These are phyloP conservation scores for Physella acuta DNA, from an alignment of 1,140 invertebrate species.

Conservation along the genomic window DNA sequence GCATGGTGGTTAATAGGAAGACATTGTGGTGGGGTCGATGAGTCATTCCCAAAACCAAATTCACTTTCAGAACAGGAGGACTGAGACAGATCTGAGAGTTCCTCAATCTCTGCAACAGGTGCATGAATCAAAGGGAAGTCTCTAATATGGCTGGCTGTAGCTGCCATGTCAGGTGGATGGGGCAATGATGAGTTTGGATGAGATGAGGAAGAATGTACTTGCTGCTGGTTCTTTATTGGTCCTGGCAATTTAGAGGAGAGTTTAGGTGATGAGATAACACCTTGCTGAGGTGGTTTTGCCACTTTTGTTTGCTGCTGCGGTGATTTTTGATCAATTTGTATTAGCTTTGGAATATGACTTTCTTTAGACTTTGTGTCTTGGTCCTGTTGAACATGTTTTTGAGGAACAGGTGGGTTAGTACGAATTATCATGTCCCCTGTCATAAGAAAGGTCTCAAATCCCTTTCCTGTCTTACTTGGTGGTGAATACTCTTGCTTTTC, in stretches of 20 bases:
- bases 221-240: constrained; percentile 7
- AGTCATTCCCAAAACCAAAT: constrained; percentile 20
- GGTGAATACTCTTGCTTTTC: constrained; percentile 25
- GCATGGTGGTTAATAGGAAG: constrained; percentile 9
- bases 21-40: constrained; percentile 3
- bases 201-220: not conserved
- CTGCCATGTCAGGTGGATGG: constrained; percentile 4
- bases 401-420: constrained; percentile 41
- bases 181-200: not conserved
- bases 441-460: constrained; percentile 60
- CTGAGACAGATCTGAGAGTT: constrained; percentile 34
- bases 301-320: not conserved
- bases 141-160: not conserved
- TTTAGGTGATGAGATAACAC: constrained; percentile 6
- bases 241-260: constrained; percentile 15
- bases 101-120: constrained; percentile 33
- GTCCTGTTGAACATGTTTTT: constrained; percentile 17
- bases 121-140: constrained; percentile 23
- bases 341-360: constrained; percentile 15
- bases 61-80: constrained; percentile 30
- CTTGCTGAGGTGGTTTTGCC: not conserved
- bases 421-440: constrained; percentile 59
- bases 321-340: constrained; percentile 5
- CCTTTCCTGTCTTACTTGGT: constrained; percentile 38
- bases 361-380: constrained; percentile 15